These are phyloP conservation scores for Hartigia nigra DNA, from an alignment of 2,888 invertebrate species.

Conservation along the genomic window DNA sequence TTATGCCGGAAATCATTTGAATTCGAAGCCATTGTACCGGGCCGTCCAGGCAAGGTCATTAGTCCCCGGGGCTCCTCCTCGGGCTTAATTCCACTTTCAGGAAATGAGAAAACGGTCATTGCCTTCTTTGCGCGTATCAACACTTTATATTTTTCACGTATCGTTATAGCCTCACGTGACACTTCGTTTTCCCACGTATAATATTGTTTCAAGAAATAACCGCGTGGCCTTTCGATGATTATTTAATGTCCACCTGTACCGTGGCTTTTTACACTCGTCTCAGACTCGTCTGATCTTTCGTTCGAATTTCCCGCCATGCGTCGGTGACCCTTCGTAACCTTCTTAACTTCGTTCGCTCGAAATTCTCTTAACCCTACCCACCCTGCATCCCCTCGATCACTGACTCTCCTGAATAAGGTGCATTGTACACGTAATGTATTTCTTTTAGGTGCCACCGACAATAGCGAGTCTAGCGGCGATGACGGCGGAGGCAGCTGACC, in stretches of 20 bases:
- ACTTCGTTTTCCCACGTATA: background rate
- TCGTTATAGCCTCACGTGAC: background rate
- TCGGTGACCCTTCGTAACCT: conserved; percentile 17
- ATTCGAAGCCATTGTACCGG: conserved; percentile 56
- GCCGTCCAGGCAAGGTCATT: conserved; percentile 50
- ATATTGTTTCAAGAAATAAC: background rate
- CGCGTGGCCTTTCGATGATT: background rate
- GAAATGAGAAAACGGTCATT: conserved; percentile 42
- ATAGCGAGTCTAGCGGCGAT: conserved; percentile 63
- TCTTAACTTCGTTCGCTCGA: background rate
- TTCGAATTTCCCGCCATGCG: background rate
- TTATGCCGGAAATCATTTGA: conserved; percentile 53
- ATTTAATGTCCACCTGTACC: background rate
- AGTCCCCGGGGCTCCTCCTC: conserved; percentile 40
- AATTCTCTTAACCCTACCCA: background rate
- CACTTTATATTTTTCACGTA: background rate
- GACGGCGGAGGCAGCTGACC: conserved; percentile 63
- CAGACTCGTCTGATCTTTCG: background rate
- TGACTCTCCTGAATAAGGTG: background rate
- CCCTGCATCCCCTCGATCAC: background rate
- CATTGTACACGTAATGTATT: conserved; percentile 14
- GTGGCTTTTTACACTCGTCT: background rate
- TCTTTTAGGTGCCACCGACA: conserved; percentile 60
- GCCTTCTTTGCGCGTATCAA: conserved; percentile 22
- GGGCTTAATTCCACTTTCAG: conserved; percentile 7